Percentiles rank a stretch among this genome's conserved stretches.
Conservation (phyloP, 2,888 invertebrate genomes). For the Drosophila neonasuta region DNA sequence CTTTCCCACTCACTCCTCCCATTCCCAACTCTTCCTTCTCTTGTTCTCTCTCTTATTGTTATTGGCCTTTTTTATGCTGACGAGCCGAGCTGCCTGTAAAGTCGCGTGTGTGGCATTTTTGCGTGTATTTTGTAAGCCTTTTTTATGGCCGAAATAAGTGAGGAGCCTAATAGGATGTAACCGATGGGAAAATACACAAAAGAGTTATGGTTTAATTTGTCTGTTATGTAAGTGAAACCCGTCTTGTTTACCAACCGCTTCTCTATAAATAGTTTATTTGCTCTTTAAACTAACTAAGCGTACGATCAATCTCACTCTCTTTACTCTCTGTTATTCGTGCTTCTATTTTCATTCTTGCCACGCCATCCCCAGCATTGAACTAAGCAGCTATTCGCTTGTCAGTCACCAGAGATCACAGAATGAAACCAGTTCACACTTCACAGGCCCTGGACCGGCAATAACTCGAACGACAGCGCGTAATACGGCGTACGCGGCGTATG, state of each 20-base stretch:
- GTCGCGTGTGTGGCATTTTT: constrained; percentile 53
- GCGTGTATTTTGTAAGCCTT: constrained; percentile 62
- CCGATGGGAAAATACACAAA: constrained; percentile 56
- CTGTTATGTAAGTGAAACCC: constrained; percentile 23
- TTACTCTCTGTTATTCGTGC: neutral
- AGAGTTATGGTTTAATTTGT: constrained; percentile 67
- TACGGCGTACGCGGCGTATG: constrained; percentile 55
- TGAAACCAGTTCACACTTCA: constrained; percentile 51
- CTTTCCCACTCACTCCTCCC: constrained; percentile 5
- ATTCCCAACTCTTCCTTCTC: no score
- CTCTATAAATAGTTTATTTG: neutral
- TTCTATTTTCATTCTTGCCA: constrained; percentile 17
- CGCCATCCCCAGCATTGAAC: constrained; percentile 30
- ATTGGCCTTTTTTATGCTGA: constrained; percentile 43
- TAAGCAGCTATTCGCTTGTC: constrained; percentile 44
- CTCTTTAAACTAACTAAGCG: neutral
- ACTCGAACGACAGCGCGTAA: constrained; percentile 46
- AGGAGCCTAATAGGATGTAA: constrained; percentile 65
- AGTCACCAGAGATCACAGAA: constrained; percentile 49
- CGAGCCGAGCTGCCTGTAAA: constrained; percentile 46
- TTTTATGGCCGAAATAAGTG: constrained; percentile 45
- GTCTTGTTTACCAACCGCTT: neutral
- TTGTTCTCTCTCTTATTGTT: constrained; percentile 12
- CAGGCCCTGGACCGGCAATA: constrained; percentile 46
- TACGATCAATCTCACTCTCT: neutral